Evolutionary conservation across 2,113 vertebrate species (phyloP).

Genomic region (Thymallus thymallus): DNA sequence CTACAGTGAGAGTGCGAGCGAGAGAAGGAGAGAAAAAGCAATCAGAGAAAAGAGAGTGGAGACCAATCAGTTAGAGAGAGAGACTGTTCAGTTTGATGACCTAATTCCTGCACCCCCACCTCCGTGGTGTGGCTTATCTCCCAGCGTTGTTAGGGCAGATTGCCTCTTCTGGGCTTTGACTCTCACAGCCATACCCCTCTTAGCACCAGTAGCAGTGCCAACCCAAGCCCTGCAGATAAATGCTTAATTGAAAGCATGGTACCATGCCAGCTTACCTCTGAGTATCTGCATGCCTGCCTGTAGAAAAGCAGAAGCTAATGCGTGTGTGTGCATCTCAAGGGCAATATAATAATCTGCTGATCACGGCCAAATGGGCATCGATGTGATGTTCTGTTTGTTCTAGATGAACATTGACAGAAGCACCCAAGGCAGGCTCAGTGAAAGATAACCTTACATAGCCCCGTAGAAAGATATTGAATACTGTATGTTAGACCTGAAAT

Average conservation of each 20-base stretch:
- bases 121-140: neutral
- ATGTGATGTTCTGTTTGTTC: no score
- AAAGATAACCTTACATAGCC: no score
- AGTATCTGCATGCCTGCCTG: neutral
- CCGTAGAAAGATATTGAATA: no score
- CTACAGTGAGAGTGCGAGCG: neutral
- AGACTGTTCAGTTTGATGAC: neutral
- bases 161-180: slow-evolving; percentile 15
- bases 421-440: no score
- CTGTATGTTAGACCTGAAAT: no score
- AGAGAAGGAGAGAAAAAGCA: neutral
- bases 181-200: slow-evolving; percentile 43
- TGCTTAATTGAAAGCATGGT: no score
- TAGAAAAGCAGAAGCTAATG: neutral
- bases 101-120: slow-evolving; percentile 1
- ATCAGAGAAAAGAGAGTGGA: neutral
- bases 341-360: neutral
- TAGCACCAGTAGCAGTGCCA: slow-evolving; percentile 41
- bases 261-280: slow-evolving; percentile 1
- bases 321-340: neutral
- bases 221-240: no score
- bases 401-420: no score
- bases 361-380: no score
- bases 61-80: neutral
- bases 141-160: neutral